A percentile compares a stretch with the other conserved stretches of the same genome.
These are phyloP conservation scores for Scaptomyza parva DNA, from an alignment of 2,888 invertebrate genomes.

Conservation along the genomic window DNA sequence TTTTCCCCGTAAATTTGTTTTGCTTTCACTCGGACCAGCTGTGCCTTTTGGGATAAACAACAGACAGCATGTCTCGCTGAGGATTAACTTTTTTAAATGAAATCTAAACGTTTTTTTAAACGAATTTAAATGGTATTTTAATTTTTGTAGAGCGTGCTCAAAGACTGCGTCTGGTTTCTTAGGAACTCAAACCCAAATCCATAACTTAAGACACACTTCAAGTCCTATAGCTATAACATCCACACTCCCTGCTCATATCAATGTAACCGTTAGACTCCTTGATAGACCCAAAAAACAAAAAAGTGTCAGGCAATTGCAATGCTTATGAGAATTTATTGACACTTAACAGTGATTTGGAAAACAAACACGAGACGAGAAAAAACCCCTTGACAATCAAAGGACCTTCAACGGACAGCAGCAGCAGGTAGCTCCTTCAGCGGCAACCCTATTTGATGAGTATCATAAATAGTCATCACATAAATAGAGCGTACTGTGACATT, in stretches of 20 bases:
- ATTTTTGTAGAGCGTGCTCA: conserved; percentile 17
- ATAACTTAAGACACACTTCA: conserved; percentile 63
- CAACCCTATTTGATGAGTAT: conserved; percentile 60
- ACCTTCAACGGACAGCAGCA: conserved; percentile 18
- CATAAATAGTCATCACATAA: conserved; percentile 82
- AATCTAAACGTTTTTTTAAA: not conserved
- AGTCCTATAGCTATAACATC: not conserved
- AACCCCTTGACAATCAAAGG: conserved; percentile 10
- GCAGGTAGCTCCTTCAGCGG: conserved; percentile 37
- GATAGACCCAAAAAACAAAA: conserved; percentile 42
- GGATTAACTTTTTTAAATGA: conserved; percentile 26
- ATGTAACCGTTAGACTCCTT: conserved; percentile 47
- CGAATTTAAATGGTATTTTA: conserved; percentile 1
- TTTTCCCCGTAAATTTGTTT: conserved; percentile 50
- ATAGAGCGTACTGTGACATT: conserved; percentile 78
- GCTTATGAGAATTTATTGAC: conserved; percentile 77
- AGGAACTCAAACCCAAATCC: conserved; percentile 27
- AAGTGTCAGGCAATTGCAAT: conserved; percentile 70
- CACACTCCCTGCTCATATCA: conserved; percentile 24
- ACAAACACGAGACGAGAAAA: conserved; percentile 36
- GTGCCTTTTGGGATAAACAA: conserved; percentile 16
- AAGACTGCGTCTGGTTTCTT: conserved; percentile 34
- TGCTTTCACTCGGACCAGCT: conserved; percentile 24
- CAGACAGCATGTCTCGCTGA: conserved; percentile 47
- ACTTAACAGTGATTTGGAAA: conserved; percentile 61